Conservation (phyloP, 2,797 vertebrate genomes). For the Centropyge bicolor region DNA sequence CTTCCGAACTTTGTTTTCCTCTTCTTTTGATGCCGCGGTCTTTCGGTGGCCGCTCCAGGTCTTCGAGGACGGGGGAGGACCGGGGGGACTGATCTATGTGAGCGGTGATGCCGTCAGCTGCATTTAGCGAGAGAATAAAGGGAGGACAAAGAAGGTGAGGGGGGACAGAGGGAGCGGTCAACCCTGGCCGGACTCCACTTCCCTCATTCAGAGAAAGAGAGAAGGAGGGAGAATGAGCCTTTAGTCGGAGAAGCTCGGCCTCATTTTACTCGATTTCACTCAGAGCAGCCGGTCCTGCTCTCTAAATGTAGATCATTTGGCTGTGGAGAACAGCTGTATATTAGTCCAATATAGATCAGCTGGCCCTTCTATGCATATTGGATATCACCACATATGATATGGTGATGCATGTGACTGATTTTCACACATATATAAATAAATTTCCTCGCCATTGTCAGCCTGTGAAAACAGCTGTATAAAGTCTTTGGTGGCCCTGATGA, state of each 20-base stretch:
- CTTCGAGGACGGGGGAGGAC: constrained; percentile 29
- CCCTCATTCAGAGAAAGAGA: constrained; percentile 25
- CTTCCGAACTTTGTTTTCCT: constrained; percentile 73
- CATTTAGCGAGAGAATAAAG: constrained; percentile 55
- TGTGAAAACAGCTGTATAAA: not conserved
- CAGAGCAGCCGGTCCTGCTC: constrained; percentile 4
- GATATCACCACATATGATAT: not conserved
- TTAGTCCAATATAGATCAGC: not conserved
- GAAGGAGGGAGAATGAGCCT: not conserved
- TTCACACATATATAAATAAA: not conserved
- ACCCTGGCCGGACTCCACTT: constrained; percentile 34
- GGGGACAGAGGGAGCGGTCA: constrained; percentile 50
- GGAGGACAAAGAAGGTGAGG: constrained; percentile 54
- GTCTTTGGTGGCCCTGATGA: not conserved
- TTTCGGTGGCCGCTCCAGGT: constrained; percentile 17
- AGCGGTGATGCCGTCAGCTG: constrained; percentile 49
- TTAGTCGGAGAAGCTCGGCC: constrained; percentile 8
- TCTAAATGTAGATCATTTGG: not conserved
- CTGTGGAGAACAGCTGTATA: constrained; percentile 1
- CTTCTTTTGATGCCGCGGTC: constrained; percentile 30
- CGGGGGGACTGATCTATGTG: constrained; percentile 24
- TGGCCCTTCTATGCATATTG: not conserved
- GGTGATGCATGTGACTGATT: not conserved
- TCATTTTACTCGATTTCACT: constrained; percentile 33
- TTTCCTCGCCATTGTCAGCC: not conserved